phyloP scores from a whole-genome alignment of 2,888 invertebrate species.

The Polylopha cassiicola region DNA sequence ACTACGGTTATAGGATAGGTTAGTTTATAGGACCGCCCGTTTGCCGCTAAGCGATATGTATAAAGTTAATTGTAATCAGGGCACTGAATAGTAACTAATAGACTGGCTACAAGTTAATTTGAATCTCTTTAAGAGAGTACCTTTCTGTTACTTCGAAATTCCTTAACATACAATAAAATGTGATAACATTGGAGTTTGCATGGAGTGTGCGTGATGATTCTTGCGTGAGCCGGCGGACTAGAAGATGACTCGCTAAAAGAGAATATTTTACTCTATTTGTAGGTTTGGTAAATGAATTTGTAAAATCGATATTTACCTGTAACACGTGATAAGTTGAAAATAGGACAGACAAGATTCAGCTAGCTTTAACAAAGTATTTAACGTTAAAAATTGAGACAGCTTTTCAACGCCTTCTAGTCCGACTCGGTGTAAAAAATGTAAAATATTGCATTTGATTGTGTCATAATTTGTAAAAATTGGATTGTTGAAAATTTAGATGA shows the following conservation, averaged over 20 bases:
- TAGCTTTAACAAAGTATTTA: too few relatives aligned
- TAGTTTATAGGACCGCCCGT: slow-evolving; percentile 29
- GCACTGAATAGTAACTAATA: slow-evolving; percentile 59
- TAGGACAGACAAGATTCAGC: too few relatives aligned
- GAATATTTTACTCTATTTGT: neutral
- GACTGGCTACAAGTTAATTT: slow-evolving; percentile 59
- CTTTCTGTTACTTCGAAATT: slow-evolving; percentile 18
- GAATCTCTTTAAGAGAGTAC: slow-evolving; percentile 68
- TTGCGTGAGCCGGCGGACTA: slow-evolving; percentile 11
- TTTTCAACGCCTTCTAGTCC: slow-evolving; percentile 18
- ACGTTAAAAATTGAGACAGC: too few relatives aligned
- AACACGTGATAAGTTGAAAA: too few relatives aligned
- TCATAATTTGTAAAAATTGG: slow-evolving; percentile 21
- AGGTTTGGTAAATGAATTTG: too few relatives aligned
- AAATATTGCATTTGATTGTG: slow-evolving; percentile 26
- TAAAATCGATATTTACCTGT: too few relatives aligned
- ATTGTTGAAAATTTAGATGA: slow-evolving; percentile 21
- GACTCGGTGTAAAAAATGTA: slow-evolving; percentile 10
- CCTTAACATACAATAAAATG: slow-evolving; percentile 22
- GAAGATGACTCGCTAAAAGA: slow-evolving; percentile 2
- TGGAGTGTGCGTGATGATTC: slow-evolving; percentile 17
- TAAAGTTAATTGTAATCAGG: slow-evolving; percentile 42
- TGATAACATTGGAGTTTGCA: slow-evolving; percentile 22
- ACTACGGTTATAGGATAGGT: slow-evolving; percentile 8
- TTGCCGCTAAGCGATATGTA: slow-evolving; percentile 62